Evolutionary conservation across 2,797 vertebrate genomes (phyloP).

Genomic region (Tinamus major): DNA sequence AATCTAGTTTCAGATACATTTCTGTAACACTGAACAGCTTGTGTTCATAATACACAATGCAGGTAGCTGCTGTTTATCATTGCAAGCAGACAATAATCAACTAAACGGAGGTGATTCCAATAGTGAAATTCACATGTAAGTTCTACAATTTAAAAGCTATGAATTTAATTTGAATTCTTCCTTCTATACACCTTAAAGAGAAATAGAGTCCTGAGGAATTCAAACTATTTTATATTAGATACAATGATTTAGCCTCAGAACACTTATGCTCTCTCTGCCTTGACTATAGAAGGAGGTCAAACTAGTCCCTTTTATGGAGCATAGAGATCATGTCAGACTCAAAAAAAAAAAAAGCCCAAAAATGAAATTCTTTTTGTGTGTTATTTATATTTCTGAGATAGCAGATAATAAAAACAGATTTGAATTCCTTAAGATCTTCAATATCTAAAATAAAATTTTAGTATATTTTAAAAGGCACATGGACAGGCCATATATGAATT

Average conservation of each 20-base stretch:
- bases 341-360: background rate
- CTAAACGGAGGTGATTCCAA: background rate
- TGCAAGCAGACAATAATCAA: background rate
- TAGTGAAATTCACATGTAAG: background rate
- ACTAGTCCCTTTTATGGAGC: background rate
- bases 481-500: conserved; percentile 15
- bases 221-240: background rate
- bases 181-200: background rate
- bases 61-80: background rate
- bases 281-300: background rate
- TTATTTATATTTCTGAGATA: background rate
- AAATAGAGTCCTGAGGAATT: background rate
- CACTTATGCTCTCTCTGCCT: background rate
- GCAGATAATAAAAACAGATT: background rate
- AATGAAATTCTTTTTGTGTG: background rate
- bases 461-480: background rate
- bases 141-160: background rate
- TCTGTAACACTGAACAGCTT: background rate
- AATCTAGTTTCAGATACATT: background rate
- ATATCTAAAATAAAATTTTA: background rate
- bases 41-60: background rate
- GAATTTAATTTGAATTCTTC: background rate
- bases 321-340: background rate
- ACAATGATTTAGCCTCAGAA: background rate
- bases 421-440: background rate